phyloP scores from a whole-genome alignment of 2,888 invertebrate genomes.

The Drosophila affinis region DNA sequence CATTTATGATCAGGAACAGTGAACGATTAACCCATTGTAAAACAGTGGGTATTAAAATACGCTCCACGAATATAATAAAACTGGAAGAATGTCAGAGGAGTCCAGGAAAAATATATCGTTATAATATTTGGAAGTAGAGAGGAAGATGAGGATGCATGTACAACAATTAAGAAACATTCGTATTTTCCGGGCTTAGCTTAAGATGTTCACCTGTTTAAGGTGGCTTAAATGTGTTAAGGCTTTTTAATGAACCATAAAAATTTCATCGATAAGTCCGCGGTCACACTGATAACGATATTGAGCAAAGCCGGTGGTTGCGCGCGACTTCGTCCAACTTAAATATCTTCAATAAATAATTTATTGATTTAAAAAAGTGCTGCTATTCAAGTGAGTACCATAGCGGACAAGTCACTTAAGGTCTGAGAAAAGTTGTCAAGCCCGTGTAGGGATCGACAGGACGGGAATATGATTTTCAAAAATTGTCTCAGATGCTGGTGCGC shows the following conservation, averaged over 20 bases:
- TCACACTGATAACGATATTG: slow-evolving; percentile 13
- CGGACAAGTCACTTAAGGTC: background rate
- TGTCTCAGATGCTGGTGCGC: slow-evolving; percentile 13
- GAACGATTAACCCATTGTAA: too few species aligned
- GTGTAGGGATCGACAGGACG: background rate
- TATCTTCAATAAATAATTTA: slow-evolving; percentile 60
- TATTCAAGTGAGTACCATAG: slow-evolving; percentile 75
- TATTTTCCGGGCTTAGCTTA: too few species aligned
- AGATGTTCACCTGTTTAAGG: too few species aligned
- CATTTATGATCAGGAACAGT: background rate
- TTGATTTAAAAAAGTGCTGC: slow-evolving; percentile 76
- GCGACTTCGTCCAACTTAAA: slow-evolving; percentile 72
- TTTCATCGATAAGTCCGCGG: slow-evolving; percentile 3
- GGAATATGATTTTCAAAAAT: slow-evolving; percentile 12
- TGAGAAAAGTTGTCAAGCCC: slow-evolving; percentile 7
- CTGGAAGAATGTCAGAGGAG: too few species aligned
- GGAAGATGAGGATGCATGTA: too few species aligned
- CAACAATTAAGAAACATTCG: too few species aligned
- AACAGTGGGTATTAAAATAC: too few species aligned
- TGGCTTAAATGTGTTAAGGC: too few species aligned
- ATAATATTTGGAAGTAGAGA: too few species aligned
- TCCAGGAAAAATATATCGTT: too few species aligned
- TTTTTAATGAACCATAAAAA: too few species aligned
- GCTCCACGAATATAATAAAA: too few species aligned
- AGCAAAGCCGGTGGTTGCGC: slow-evolving; percentile 71